phyloP scores from a whole-genome alignment of 2,888 invertebrate species.

The Ligdia adustata region DNA sequence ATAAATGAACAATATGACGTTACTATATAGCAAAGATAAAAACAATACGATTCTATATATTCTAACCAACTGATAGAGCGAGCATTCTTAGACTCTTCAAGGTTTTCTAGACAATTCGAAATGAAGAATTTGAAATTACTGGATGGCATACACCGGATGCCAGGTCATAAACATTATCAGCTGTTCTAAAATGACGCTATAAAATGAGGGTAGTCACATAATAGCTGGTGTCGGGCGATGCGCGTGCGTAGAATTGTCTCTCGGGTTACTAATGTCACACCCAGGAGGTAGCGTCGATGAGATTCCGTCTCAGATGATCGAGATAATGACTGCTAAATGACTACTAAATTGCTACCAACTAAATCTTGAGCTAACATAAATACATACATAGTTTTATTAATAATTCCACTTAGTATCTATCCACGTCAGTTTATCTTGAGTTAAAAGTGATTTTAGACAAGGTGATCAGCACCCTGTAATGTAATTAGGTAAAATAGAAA shows the following conservation, averaged over 20 bases:
- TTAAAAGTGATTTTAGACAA: too few relatives aligned
- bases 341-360: too few relatives aligned
- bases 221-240: conserved; percentile 51
- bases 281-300: background rate
- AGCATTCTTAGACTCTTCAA: conserved; percentile 35
- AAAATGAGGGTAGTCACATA: conserved; percentile 61
- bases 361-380: too few relatives aligned
- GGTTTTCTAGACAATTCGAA: conserved; percentile 39
- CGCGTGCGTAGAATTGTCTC: conserved; percentile 56
- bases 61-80: conserved; percentile 28
- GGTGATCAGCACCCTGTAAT: too few relatives aligned
- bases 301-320: conserved; percentile 15
- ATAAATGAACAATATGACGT: background rate
- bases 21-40: too few relatives aligned
- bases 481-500: too few relatives aligned
- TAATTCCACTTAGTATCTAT: too few relatives aligned
- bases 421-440: too few relatives aligned
- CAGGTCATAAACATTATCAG: conserved; percentile 55
- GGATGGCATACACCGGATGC: conserved; percentile 51
- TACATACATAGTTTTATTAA: background rate
- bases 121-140: conserved; percentile 45
- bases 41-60: conserved; percentile 2
- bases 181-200: conserved; percentile 52
- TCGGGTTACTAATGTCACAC: conserved; percentile 29
- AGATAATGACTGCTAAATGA: background rate